Evolutionary conservation across 2,888 invertebrate genomes (phyloP).

Genomic region (Brachycybe producta): DNA sequence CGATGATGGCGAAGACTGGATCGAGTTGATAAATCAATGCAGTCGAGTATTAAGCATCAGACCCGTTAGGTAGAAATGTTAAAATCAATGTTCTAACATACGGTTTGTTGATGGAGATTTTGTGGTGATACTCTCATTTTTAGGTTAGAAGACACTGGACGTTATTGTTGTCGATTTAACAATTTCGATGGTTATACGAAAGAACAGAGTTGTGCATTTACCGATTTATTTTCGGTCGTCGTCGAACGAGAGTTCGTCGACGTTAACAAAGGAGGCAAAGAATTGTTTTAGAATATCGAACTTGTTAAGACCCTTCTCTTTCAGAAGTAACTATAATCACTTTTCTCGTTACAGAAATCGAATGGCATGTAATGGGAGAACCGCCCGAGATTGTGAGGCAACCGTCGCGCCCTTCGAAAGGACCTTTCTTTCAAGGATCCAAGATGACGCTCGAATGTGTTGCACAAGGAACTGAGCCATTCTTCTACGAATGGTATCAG

Average conservation of each 20-base stretch:
- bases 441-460: not conserved
- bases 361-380: no score
- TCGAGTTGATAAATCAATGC: not conserved
- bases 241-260: no score
- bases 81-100: not conserved
- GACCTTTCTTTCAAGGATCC: not conserved
- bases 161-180: not conserved
- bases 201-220: no score
- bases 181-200: no score
- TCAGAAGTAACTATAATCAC: no score
- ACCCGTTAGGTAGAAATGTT: not conserved
- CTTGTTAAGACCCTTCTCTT: no score
- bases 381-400: not conserved
- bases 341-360: no score
- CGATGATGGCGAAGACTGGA: not conserved
- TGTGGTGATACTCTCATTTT: no score
- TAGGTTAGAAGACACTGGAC: conserved; percentile 3
- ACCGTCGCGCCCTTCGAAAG: not conserved
- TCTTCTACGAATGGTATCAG: conserved; percentile 8
- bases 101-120: not conserved
- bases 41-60: not conserved
- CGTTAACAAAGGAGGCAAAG: no score
- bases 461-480: not conserved
- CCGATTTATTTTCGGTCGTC: no score
- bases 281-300: no score